Percentiles rank a stretch among this genome's conserved stretches.
These are phyloP conservation scores for Byasa hedistus DNA, from an alignment of 2,888 invertebrate genomes.

Conservation along the genomic window DNA sequence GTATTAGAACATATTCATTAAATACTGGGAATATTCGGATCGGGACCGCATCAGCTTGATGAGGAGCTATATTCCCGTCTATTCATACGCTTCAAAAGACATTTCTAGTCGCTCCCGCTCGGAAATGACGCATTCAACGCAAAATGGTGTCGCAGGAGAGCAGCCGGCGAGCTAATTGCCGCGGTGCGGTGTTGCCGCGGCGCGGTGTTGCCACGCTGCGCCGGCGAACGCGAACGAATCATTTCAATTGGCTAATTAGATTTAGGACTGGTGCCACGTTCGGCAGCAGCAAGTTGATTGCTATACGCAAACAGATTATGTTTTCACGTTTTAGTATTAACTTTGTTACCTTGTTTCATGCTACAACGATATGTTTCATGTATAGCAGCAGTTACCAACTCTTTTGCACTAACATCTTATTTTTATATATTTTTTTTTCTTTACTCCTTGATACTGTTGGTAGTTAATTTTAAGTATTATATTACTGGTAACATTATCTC, in stretches of 20 bases:
- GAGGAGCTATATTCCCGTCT: slow-evolving; percentile 22
- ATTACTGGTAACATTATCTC: too few relatives aligned
- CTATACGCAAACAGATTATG: slow-evolving; percentile 35
- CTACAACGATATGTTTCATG: neutral
- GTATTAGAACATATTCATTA: slow-evolving; percentile 6
- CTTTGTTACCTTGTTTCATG: slow-evolving; percentile 33
- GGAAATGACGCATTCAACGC: slow-evolving; percentile 40
- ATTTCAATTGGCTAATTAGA: slow-evolving; percentile 69
- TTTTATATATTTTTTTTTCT: too few relatives aligned
- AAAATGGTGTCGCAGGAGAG: slow-evolving; percentile 38
- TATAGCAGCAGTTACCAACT: neutral
- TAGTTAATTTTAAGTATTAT: too few relatives aligned
- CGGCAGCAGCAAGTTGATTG: slow-evolving; percentile 43
- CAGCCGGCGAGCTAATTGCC: slow-evolving; percentile 47
- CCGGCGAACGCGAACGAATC: slow-evolving; percentile 38
- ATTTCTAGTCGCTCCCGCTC: slow-evolving; percentile 35
- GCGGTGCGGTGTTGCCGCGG: slow-evolving; percentile 32
- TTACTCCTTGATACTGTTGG: too few relatives aligned
- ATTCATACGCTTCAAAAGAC: slow-evolving; percentile 42
- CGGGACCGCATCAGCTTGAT: slow-evolving; percentile 18
- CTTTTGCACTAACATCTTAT: too few relatives aligned
- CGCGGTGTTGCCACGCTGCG: slow-evolving; percentile 35
- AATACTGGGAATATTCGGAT: slow-evolving; percentile 19
- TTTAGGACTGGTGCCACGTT: slow-evolving; percentile 41
- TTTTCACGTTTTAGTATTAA: slow-evolving; percentile 43